Evolutionary conservation across 1,140 invertebrate species (phyloP).

Genomic region (Nasonia giraulti): DNA sequence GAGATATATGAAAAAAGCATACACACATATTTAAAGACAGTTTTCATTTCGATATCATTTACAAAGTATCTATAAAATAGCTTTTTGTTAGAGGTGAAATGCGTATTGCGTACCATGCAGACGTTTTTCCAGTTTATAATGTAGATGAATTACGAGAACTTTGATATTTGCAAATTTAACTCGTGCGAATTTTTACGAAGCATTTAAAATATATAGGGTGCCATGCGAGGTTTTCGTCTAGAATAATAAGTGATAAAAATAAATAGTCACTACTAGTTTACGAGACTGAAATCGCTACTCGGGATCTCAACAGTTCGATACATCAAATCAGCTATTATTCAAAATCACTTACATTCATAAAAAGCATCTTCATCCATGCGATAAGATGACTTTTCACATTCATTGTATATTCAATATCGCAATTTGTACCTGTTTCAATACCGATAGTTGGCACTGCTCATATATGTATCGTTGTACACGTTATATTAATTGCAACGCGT

Average conservation of each 20-base stretch:
- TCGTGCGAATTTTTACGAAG: not conserved
- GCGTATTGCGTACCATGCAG: not conserved
- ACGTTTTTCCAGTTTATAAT: not conserved
- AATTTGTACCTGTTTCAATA: not conserved
- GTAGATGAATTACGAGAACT: too few relatives aligned
- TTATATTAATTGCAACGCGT: slow-evolving; percentile 1
- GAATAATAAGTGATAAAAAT: not conserved
- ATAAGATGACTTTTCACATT: not conserved
- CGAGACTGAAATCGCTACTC: too few relatives aligned
- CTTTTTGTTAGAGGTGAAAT: not conserved
- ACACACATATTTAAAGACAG: not conserved
- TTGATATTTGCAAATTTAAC: not conserved
- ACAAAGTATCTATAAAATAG: not conserved
- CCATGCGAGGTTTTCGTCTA: not conserved
- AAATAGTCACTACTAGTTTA: too few relatives aligned
- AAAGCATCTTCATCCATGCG: not conserved
- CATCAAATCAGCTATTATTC: not conserved
- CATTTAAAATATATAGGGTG: not conserved
- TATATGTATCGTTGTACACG: not conserved
- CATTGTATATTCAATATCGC: not conserved
- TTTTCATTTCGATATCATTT: not conserved
- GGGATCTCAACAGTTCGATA: not conserved
- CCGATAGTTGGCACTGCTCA: not conserved
- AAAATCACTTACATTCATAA: not conserved
- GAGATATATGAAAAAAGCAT: too few relatives aligned